Conservation (phyloP, 2,888 invertebrate genomes). For the Syritta pipiens region DNA sequence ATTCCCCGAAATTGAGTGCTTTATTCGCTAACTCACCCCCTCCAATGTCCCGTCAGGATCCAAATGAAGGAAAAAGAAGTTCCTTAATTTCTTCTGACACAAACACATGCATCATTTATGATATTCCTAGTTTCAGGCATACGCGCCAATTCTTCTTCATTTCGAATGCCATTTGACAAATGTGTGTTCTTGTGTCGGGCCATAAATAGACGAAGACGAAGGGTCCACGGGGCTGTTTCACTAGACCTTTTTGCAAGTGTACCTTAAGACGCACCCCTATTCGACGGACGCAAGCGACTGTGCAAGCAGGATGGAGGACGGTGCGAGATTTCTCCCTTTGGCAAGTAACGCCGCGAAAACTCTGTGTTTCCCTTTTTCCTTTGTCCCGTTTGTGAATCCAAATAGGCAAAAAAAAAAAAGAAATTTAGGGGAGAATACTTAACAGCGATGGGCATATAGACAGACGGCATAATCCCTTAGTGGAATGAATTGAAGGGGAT, state of each 20-base stretch:
- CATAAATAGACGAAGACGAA: too few relatives aligned
- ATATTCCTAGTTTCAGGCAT: too few relatives aligned
- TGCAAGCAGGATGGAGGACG: not conserved
- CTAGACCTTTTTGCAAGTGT: conserved; percentile 10
- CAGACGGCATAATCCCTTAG: not conserved
- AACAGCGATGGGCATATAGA: not conserved
- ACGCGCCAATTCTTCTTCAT: conserved; percentile 15
- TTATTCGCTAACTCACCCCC: not conserved
- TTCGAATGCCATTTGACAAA: conserved; percentile 30
- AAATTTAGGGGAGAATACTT: not conserved
- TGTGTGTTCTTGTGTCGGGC: not conserved
- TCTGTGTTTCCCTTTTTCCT: not conserved
- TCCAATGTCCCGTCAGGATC: too few relatives aligned
- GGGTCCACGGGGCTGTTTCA: too few relatives aligned
- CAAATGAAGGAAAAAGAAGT: too few relatives aligned
- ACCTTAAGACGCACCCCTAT: conserved; percentile 5
- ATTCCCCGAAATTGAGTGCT: not conserved
- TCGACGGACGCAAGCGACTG: too few relatives aligned
- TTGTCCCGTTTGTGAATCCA: not conserved
- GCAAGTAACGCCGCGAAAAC: not conserved
- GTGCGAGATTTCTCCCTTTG: conserved; percentile 25
- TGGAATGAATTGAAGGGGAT: too few relatives aligned
- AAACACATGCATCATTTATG: conserved; percentile 27
- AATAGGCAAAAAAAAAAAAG: too few relatives aligned
- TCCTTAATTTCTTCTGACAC: conserved; percentile 7